Base-by-base conservation (phyloP, 2,888 invertebrate genomes). In the Heliconius sara region DNA sequence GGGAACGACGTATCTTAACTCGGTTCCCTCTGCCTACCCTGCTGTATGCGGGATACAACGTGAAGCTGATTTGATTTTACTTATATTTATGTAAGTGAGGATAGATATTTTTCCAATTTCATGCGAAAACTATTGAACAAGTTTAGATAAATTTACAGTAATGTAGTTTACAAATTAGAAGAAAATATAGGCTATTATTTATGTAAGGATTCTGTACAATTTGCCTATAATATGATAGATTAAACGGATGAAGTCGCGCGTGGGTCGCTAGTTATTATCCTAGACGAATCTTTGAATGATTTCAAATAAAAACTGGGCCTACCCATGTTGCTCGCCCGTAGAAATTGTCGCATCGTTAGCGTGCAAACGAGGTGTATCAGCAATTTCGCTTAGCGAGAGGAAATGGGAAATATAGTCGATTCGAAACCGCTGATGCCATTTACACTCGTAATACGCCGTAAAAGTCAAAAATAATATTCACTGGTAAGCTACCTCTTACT, bases 391-490 rank as follows among this genome's bases (percentile, higher is more conserved):
- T 76, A 80, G 72, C 60, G 67, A 60, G 60, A 76, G 80, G 80
- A 78, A 78, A 80, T 80, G 78, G 72, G 60, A 76, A 72, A 80
- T 67, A 67, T 52, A 77, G 67, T 80, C 77, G 63, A 52, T 68
- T 57, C 80, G 39, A 52, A 71, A 77, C 63, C 77, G 68, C 67
- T 75, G 77, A 80, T 73, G 77, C 70, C 75, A 80, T 78, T 75
- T 78, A 78, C 76, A 72, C 78, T 67, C 73, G 73, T 57, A 39
- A 73, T 73, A 77, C 73, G 77, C 52, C 43, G 27, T 77, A 77
- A 80, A 80, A 73, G 73, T 77, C 79, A 80, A 74, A 77, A 73
- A 63, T 77, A 68, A 77, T 60, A 66, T 79, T 72, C 72, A 43
- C 43, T 4, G 57, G 47, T 12, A 67, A n/a, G 47, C 22, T 34